These are phyloP conservation scores for Mechanitis messenoides DNA, from an alignment of 2,888 invertebrate species.

Conservation along the genomic window DNA sequence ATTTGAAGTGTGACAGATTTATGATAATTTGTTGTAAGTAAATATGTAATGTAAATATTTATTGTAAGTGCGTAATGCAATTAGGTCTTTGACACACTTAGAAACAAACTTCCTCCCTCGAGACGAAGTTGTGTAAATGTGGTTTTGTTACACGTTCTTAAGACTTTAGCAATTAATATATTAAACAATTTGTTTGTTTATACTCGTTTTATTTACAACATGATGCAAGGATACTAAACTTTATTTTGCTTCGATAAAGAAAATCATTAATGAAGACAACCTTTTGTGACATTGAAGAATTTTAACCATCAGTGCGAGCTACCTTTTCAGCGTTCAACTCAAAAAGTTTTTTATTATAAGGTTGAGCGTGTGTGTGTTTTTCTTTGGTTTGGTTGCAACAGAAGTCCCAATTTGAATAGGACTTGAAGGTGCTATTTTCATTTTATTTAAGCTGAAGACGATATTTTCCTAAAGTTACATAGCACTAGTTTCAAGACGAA, in stretches of 20 bases:
- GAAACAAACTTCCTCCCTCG: constrained; percentile 21
- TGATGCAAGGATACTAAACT: neutral
- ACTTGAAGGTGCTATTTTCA: too few relatives aligned
- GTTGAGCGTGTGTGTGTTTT: neutral
- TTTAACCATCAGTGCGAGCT: constrained; percentile 14
- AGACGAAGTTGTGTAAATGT: constrained; percentile 25
- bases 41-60: neutral
- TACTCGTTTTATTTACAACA: too few relatives aligned
- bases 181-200: neutral
- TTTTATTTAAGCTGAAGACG: too few relatives aligned
- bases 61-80: constrained; percentile 16
- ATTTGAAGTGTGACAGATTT: too few relatives aligned
- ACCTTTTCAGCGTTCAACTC: neutral
- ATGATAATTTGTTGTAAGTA: too few relatives aligned
- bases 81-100: constrained; percentile 27
- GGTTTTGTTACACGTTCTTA: constrained; percentile 16
- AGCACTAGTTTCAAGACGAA: too few relatives aligned
- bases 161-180: constrained; percentile 21
- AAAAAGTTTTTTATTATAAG: neutral
- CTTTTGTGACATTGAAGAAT: constrained; percentile 17
- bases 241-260: constrained; percentile 12
- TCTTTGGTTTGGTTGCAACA: neutral
- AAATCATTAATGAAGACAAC: constrained; percentile 18
- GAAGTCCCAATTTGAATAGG: too few relatives aligned
- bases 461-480: too few relatives aligned